Evolutionary conservation across 1,140 invertebrate genomes (phyloP).

Genomic region (Drosophila punjabiensis): DNA sequence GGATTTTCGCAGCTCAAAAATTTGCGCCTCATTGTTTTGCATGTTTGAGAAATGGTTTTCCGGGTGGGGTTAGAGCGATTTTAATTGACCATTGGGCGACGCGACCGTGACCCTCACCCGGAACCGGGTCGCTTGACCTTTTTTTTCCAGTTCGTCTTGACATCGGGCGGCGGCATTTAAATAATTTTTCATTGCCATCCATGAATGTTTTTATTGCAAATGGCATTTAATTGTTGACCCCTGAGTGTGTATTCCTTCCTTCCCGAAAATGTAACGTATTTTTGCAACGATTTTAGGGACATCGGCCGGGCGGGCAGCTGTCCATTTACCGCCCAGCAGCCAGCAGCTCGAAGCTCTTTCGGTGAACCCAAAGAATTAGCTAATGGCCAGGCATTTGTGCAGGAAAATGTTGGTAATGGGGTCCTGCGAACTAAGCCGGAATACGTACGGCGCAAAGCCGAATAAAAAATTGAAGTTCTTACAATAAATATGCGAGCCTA

Average conservation of each 20-base stretch:
- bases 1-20: slow-evolving; percentile 58
- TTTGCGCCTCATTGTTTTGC: slow-evolving; percentile 70
- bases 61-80: slow-evolving; percentile 36
- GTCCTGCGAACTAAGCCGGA: slow-evolving; percentile 56
- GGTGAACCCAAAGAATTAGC: slow-evolving; percentile 57
- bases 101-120: slow-evolving; percentile 68
- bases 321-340: slow-evolving; percentile 18
- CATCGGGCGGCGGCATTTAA: slow-evolving; percentile 58
- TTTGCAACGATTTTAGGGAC: slow-evolving; percentile 20
- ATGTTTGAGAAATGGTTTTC: slow-evolving; percentile 69
- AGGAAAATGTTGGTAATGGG: slow-evolving; percentile 73
- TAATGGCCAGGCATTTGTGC: slow-evolving; percentile 43
- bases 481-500: slow-evolving; percentile 74
- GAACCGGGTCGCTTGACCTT: slow-evolving; percentile 64
- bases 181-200: slow-evolving; percentile 73
- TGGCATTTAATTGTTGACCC: slow-evolving; percentile 81
- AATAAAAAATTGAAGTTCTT: slow-evolving; percentile 82
- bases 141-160: slow-evolving; percentile 60
- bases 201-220: slow-evolving; percentile 72
- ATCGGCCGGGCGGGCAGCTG: slow-evolving; percentile 18
- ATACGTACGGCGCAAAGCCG: slow-evolving; percentile 43
- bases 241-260: slow-evolving; percentile 18
- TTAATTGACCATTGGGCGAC: slow-evolving; percentile 75
- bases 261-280: slow-evolving; percentile 64
- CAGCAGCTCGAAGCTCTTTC: slow-evolving; percentile 4